Evolutionary conservation across 2,113 vertebrate species (phyloP).

Genomic region (Rhabdomys dilectus): DNA sequence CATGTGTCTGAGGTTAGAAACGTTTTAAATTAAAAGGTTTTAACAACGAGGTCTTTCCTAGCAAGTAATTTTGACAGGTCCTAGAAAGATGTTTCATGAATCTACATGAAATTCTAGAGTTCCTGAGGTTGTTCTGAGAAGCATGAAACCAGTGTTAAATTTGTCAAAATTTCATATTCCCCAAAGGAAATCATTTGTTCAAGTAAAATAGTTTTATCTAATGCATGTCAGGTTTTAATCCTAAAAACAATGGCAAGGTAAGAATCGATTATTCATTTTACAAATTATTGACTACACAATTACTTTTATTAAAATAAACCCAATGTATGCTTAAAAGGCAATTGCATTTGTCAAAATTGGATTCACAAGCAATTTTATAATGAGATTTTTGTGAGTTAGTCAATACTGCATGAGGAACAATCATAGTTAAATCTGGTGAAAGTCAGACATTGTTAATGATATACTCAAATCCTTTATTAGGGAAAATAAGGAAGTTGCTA

Average conservation of each 20-base stretch:
- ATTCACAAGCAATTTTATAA: constrained; percentile 63
- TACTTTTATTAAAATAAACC: constrained; percentile 57
- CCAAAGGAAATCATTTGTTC: constrained; percentile 42
- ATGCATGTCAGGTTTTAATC: constrained; percentile 33
- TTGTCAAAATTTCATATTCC: constrained; percentile 56
- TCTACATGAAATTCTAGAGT: constrained; percentile 13
- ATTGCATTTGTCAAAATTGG: constrained; percentile 67
- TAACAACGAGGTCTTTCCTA: not conserved
- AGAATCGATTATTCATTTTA: constrained; percentile 70
- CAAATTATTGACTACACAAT: constrained; percentile 70
- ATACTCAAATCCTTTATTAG: constrained; percentile 51
- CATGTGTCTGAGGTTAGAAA: not conserved
- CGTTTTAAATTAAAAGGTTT: not conserved
- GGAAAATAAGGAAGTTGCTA: constrained; percentile 66
- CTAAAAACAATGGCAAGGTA: constrained; percentile 45
- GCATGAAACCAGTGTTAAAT: constrained; percentile 45
- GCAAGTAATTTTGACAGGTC: not conserved
- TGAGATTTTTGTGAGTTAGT: constrained; percentile 61
- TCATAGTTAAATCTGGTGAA: constrained; percentile 53
- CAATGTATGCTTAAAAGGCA: constrained; percentile 47
- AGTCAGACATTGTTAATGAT: constrained; percentile 58
- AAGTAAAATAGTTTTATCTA: constrained; percentile 52
- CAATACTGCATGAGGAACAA: constrained; percentile 35
- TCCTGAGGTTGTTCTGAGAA: constrained; percentile 31
- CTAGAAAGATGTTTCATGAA: not conserved